Evolutionary conservation across 2,888 invertebrate species (phyloP), one percentile per base, ranked within the genome.

Genomic region (Platypus cylindrus): DNA sequence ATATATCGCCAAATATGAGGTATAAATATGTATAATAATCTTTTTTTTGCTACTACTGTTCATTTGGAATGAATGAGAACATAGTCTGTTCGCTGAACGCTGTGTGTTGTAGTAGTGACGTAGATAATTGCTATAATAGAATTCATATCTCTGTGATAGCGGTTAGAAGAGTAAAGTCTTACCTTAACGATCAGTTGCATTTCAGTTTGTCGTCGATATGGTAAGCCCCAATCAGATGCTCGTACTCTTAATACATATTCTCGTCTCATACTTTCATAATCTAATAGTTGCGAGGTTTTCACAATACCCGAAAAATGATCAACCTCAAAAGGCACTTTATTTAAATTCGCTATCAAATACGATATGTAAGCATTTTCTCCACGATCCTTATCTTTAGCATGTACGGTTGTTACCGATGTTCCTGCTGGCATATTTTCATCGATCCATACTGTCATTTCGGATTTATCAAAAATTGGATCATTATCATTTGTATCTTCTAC

Each of bases 351-450:
- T 47, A 94, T 82, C 49, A 87, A 83, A 65, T 93, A 95, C 1
- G 90, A 93, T 48, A 97, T 81, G 63, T 89, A 89, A 1, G 91
- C 90, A 63, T 93, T 95, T 56, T 94, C 93, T 1, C 90, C 93
- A 2, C 83, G 78, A 60, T 97, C 95, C 11, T 71, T 75, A 61
- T 97, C 95, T 41, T 75, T 76, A 0, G 94, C 95, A 26, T 73
- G 69, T 3, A 94, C 80, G 45, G 79, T 82, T 8, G 82, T 78
- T 1, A 95, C 86, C 7, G 78, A 75, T 2, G 81, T 79, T 2
- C 91, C 91, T 5, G 83, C 73, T 0, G 87, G 78, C 52, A 86
- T 79, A 59, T 93, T 93, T 62, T 95, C 95, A 47, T 82, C 76
- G 23, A 94, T 69, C 51, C 67, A 71, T 4, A 90, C 79, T 9